phyloP scores from a whole-genome alignment of 2,797 vertebrate species.

The Remorina albescens region DNA sequence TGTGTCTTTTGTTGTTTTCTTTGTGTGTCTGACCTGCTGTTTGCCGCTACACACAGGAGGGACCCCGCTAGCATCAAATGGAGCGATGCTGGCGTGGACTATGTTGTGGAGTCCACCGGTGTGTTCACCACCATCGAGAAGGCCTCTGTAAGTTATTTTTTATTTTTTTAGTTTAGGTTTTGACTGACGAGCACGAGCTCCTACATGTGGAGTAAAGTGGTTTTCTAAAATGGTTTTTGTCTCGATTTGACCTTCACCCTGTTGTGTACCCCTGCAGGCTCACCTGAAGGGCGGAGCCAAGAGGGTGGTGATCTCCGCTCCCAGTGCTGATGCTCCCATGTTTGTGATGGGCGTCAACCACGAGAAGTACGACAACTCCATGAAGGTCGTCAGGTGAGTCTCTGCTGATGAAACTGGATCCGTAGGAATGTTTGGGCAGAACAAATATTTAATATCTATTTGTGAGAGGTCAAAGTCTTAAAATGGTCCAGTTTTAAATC shows the following conservation, averaged over 20 bases:
- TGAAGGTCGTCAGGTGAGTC: slow-evolving; percentile 91
- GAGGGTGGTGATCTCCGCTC: slow-evolving; percentile 93
- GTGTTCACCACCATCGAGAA: slow-evolving; percentile 94
- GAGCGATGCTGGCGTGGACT: slow-evolving; percentile 88
- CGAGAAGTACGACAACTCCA: slow-evolving; percentile 91
- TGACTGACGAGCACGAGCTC: too few relatives aligned
- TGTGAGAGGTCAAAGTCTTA: not conserved
- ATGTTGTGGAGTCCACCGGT: slow-evolving; percentile 94
- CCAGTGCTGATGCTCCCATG: slow-evolving; percentile 95
- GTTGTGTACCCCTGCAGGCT: slow-evolving; percentile 74
- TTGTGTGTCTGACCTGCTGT: not conserved
- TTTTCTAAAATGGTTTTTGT: too few relatives aligned
- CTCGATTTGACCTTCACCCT: not conserved
- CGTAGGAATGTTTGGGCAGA: too few relatives aligned
- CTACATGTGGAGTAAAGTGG: too few relatives aligned
- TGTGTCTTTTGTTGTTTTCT: too few relatives aligned
- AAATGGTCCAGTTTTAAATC: not conserved
- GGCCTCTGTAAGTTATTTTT: slow-evolving; percentile 86
- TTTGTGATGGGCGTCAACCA: slow-evolving; percentile 97
- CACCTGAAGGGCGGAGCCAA: slow-evolving; percentile 95
- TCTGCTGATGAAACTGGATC: not conserved
- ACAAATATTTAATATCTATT: too few relatives aligned
- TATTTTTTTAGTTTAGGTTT: too few relatives aligned
- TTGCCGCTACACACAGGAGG: slow-evolving; percentile 74
- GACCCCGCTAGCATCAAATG: slow-evolving; percentile 93